Evolutionary conservation across 35 echinoderm and acorn worm species (phyloP).

Genomic region (Stichopus chloronotus): DNA sequence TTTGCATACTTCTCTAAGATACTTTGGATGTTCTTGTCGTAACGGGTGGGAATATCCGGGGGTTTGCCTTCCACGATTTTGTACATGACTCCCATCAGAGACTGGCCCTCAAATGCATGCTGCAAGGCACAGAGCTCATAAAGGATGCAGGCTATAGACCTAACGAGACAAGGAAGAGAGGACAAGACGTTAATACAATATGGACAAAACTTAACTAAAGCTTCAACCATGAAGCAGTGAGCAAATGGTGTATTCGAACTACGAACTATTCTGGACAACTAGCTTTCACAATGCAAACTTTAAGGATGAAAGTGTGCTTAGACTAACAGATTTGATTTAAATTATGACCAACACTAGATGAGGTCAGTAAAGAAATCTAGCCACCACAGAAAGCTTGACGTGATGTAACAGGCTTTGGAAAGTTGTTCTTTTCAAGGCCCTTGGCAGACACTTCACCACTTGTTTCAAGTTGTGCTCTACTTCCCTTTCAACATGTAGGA

Average conservation of each 20-base stretch:
- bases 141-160: conserved; percentile 98
- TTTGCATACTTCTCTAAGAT: conserved; percentile 82
- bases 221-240: not conserved
- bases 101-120: conserved; percentile 99
- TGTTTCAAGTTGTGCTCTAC: no score
- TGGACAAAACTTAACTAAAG: not conserved
- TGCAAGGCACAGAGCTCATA: conserved; percentile 96
- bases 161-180: conserved; percentile 46
- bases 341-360: no score
- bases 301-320: no score
- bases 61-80: conserved; percentile 98
- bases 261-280: no score
- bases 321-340: no score
- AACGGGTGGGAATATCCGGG: conserved; percentile 76
- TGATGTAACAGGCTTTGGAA: no score
- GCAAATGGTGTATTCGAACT: not conserved
- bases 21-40: conserved; percentile 83
- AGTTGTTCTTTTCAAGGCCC: no score
- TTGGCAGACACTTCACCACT: no score
- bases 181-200: not conserved
- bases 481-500: no score
- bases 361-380: no score
- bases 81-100: conserved; percentile 99
- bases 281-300: not conserved
- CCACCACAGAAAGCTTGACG: no score